Evolutionary conservation across 2,888 invertebrate genomes (phyloP), one percentile per base, ranked within the genome.

Genomic region (Melipona beecheii): DNA sequence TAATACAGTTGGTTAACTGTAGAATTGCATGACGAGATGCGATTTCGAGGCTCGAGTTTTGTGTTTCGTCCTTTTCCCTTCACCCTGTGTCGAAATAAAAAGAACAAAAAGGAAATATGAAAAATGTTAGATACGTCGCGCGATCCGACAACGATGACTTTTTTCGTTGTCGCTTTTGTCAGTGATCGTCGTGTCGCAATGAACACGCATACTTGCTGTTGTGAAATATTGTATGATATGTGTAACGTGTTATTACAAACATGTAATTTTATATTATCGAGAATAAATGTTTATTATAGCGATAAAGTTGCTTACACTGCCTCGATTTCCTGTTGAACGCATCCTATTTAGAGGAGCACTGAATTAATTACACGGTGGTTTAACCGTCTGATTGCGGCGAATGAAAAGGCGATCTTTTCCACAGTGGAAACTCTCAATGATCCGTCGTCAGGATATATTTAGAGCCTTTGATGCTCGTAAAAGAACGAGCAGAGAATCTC

Each of bases 161-260:
- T 24, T 21, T 24, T 58, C 60, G 2, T 50, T 21, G 31, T 49
- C 49, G 13, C 43, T 17, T 43, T 66, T 58, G 50, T 76, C 60
- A 66, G 64, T 52, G n/a, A 71, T 49, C 71, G 68, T 64, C 74
- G 66, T 64, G 31, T 82, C 83, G 76, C 65, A 60, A 85, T 69
- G 71, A 56, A 52, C 70, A 84, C 77, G 82, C 82, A 81, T 75
- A 68, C 49, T 82, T 87, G 85, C 85, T 83, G 87, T 88, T 93
- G 94, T 94, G 91, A 93, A 92, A 94, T 93, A 94, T 93, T 94
- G 94, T 94, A 94, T 91, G 89, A 93, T 93, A 93, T 86, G 89
- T 90, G 90, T 92, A 92, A 90, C 91, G 92, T 91, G 91, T 90
- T 92, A 93, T 91, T 89, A 88, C 90, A 91, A 75, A 88, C 87